A percentile compares a stretch with the other conserved stretches of the same genome.
phyloP scores from a whole-genome alignment of 1,140 invertebrate genomes.

The Sarcophaga bullata region DNA sequence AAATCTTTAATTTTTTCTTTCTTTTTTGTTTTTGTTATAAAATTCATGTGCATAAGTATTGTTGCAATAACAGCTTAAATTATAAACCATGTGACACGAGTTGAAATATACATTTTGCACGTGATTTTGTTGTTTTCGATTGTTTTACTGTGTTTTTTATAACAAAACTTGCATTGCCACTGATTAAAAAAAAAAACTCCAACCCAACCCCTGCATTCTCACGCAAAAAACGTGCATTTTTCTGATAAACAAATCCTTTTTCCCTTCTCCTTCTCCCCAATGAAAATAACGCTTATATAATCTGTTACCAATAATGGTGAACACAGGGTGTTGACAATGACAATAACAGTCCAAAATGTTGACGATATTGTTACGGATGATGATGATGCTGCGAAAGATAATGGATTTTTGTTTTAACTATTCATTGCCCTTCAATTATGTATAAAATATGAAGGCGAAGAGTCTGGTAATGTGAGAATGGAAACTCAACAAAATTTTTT shows the following conservation, averaged over 20 bases:
- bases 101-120: not conserved
- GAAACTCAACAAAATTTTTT: no score
- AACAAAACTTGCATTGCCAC: not conserved
- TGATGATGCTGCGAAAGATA: not conserved
- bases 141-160: no score
- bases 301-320: not conserved
- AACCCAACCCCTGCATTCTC: not conserved
- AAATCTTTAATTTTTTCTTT: no score
- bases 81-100: not conserved
- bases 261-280: no score
- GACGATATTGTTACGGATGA: not conserved
- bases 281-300: not conserved
- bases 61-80: constrained; percentile 16
- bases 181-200: not conserved
- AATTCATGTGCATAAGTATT: not conserved
- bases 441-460: not conserved
- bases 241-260: not conserved
- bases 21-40: no score
- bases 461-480: not conserved
- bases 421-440: constrained; percentile 6
- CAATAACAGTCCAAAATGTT: not conserved
- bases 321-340: not conserved
- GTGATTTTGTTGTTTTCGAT: not conserved
- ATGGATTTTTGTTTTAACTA: not conserved
- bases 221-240: not conserved